A percentile compares a stretch with the other conserved stretches of the same genome.
These are phyloP conservation scores for Aurelia aurita DNA, from an alignment of 30 jellyfish, hydroid and myxozoan genomes.

Conservation along the genomic window DNA sequence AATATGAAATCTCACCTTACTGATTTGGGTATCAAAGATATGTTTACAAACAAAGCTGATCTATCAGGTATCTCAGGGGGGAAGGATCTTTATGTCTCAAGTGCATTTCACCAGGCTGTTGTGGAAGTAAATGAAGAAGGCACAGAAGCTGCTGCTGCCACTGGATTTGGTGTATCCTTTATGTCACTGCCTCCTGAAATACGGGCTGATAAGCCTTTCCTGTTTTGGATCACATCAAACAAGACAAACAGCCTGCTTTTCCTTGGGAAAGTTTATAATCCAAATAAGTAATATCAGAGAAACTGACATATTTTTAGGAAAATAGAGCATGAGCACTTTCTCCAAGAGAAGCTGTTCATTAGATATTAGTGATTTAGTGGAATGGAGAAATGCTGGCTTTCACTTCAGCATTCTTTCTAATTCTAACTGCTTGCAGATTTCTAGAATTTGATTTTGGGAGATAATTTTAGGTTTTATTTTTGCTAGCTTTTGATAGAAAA, in stretches of 20 bases:
- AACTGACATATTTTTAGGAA: too few relatives aligned
- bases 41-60: slow-evolving; percentile 72
- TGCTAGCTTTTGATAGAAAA: too few relatives aligned
- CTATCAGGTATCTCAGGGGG: slow-evolving; percentile 70
- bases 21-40: slow-evolving; percentile 47
- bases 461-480: too few relatives aligned
- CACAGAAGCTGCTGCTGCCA: slow-evolving; percentile 90
- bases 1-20: slow-evolving; percentile 44
- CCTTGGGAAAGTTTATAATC: slow-evolving; percentile 67
- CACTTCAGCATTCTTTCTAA: too few relatives aligned
- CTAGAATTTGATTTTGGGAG: too few relatives aligned
- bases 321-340: too few relatives aligned
- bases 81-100: slow-evolving; percentile 62
- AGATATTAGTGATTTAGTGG: too few relatives aligned
- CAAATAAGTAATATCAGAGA: not conserved
- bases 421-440: too few relatives aligned
- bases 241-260: slow-evolving; percentile 49
- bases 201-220: slow-evolving; percentile 68
- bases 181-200: slow-evolving; percentile 79
- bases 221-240: slow-evolving; percentile 36
- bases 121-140: slow-evolving; percentile 87
- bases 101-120: slow-evolving; percentile 77
- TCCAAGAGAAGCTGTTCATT: too few relatives aligned
- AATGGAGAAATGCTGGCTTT: too few relatives aligned
- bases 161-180: slow-evolving; percentile 70